Evolutionary conservation across 2,113 vertebrate species (phyloP).

Genomic region (Hyperoodon ampullatus): DNA sequence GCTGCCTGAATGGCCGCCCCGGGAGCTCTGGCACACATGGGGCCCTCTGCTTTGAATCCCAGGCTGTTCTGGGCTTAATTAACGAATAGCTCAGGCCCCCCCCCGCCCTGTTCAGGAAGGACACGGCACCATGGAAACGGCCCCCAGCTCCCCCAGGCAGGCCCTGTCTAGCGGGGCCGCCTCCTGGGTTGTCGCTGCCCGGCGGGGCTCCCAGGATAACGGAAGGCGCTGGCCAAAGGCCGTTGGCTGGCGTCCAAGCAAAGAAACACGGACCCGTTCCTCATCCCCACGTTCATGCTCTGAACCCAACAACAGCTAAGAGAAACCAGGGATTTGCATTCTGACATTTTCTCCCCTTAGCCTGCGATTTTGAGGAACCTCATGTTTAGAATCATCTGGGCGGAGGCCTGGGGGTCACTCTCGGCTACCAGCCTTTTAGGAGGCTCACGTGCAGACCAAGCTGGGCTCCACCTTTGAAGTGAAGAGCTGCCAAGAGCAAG

Average conservation of each 20-base stretch:
- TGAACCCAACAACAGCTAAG: background rate
- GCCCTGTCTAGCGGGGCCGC: background rate
- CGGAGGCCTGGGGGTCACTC: background rate
- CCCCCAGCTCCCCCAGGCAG: background rate
- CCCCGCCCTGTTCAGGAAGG: slow-evolving; percentile 5
- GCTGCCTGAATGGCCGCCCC: background rate
- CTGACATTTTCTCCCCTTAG: background rate
- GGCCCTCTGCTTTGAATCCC: background rate
- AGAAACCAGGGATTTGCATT: background rate
- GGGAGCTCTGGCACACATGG: background rate
- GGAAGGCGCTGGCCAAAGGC: background rate
- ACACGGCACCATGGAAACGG: slow-evolving; percentile 62
- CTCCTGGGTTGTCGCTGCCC: background rate
- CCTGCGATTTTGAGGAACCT: background rate
- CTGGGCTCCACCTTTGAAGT: background rate
- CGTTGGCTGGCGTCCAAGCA: background rate
- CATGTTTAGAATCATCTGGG: background rate
- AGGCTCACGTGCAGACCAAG: background rate
- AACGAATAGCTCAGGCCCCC: background rate
- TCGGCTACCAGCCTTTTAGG: background rate
- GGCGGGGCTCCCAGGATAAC: background rate
- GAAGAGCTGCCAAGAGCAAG: background rate
- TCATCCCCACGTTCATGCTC: background rate
- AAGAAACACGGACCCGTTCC: background rate
- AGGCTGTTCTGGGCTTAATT: slow-evolving; percentile 55